A percentile compares a stretch with the other conserved stretches of the same genome.
These are phyloP conservation scores for Aurelia sp. DNA, from an alignment of 30 jellyfish, hydroid and myxozoan species.

Conservation along the genomic window DNA sequence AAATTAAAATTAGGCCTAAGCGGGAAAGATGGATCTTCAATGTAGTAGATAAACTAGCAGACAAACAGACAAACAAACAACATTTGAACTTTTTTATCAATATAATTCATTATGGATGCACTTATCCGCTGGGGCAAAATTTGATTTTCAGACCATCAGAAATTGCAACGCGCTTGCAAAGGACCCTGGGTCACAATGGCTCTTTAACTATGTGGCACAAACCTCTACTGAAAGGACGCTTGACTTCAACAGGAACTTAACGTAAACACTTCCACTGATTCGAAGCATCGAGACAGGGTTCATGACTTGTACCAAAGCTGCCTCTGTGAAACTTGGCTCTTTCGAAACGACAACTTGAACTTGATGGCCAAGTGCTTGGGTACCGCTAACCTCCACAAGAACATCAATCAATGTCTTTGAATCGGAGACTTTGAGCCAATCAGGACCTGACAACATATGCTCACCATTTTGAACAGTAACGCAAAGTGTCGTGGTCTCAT, in stretches of 20 bases:
- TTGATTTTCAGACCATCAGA: too few species aligned
- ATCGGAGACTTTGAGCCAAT: constrained; percentile 88
- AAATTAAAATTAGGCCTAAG: too few species aligned
- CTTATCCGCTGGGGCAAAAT: too few species aligned
- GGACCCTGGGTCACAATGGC: background rate
- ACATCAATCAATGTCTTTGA: constrained; percentile 83
- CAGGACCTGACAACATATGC: constrained; percentile 90
- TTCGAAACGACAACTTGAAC: constrained; percentile 94
- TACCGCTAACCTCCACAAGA: constrained; percentile 91
- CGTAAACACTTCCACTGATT: constrained; percentile 73
- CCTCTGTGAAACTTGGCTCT: constrained; percentile 92
- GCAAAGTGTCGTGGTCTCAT: constrained; percentile 76
- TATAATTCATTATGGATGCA: too few species aligned
- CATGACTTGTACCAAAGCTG: constrained; percentile 90
- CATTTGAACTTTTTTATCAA: too few species aligned
- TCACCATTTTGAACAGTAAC: constrained; percentile 89
- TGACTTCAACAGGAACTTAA: constrained; percentile 83
- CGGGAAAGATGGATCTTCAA: too few species aligned
- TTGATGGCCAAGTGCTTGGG: constrained; percentile 91
- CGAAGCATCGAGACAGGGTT: constrained; percentile 77
- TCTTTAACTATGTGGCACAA: background rate
- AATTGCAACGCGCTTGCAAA: too few species aligned
- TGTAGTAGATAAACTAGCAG: too few species aligned
- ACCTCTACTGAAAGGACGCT: constrained; percentile 66
- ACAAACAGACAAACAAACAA: too few species aligned